Percentiles rank a stretch among this genome's conserved stretches.
phyloP scores from a whole-genome alignment of 2,113 vertebrate genomes.

The Nibea coibor region DNA sequence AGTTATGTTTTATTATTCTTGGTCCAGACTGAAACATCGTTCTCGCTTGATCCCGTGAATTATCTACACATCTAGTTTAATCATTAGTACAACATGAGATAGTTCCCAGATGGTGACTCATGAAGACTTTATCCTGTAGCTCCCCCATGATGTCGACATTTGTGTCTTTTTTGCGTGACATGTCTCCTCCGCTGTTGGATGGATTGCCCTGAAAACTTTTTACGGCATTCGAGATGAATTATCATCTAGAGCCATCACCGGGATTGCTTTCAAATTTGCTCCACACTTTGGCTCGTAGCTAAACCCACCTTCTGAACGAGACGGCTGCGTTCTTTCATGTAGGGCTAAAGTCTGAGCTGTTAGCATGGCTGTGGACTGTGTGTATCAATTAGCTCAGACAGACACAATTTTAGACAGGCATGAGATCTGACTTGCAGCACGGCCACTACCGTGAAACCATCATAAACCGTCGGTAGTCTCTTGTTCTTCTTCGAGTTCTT shows the following conservation, averaged over 20 bases:
- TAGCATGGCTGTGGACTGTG: no score
- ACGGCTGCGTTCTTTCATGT: no score
- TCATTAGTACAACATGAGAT: neutral
- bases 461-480: constrained; percentile 15
- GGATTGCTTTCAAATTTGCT: neutral
- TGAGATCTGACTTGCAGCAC: neutral
- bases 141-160: neutral
- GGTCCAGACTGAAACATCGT: neutral
- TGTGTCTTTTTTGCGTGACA: neutral
- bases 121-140: neutral
- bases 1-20: neutral
- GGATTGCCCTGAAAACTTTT: neutral
- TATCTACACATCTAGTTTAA: neutral
- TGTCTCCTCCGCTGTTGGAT: neutral
- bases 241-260: neutral
- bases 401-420: neutral
- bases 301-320: no score
- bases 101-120: neutral
- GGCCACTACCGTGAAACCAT: constrained; percentile 35
- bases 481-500: constrained; percentile 53
- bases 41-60: neutral
- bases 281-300: neutral
- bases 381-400: neutral
- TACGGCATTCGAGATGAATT: no score
- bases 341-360: no score